A percentile compares a stretch with the other conserved stretches of the same genome.
Conservation (phyloP, 2,797 vertebrate species). For the Bradypus variegatus region DNA sequence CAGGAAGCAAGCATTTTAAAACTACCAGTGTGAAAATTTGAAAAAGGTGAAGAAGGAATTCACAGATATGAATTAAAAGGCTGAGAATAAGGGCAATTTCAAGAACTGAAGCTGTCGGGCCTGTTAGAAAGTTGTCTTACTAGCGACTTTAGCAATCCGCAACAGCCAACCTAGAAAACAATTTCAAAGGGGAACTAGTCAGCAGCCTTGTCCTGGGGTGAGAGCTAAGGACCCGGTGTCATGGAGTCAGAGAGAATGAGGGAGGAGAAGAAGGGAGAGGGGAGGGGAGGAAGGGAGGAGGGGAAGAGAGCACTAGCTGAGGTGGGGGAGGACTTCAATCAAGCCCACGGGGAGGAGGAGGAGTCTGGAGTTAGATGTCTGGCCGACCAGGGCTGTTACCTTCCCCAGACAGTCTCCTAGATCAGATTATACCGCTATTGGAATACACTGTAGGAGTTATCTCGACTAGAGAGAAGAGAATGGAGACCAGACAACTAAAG, state of each 20-base stretch:
- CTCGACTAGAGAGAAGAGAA: not conserved
- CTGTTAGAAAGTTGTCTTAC: not conserved
- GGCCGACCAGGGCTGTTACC: not conserved
- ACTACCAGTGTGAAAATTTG: not conserved
- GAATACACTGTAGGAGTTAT: not conserved
- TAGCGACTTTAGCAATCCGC: not conserved
- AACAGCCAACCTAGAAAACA: not conserved
- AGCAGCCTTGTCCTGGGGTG: not conserved
- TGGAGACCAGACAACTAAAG: not conserved
- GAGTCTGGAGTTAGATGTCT: not conserved
- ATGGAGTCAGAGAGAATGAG: not conserved
- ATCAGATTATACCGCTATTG: not conserved
- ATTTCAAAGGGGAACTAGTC: not conserved
- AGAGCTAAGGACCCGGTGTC: not conserved
- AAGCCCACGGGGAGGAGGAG: not conserved
- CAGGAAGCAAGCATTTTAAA: not conserved
- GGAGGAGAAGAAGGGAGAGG: accelerated
- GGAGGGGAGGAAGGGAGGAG: not conserved
- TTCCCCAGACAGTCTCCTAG: not conserved
- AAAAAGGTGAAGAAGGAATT: not conserved
- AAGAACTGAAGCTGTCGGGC: not conserved
- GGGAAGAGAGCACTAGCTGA: not conserved
- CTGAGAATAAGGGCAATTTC: not conserved
- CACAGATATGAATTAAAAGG: not conserved
- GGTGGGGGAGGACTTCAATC: not conserved